Percentiles rank a stretch among this genome's conserved stretches.
phyloP scores from a whole-genome alignment of 2,113 vertebrate genomes.

The Apteryx owenii region DNA sequence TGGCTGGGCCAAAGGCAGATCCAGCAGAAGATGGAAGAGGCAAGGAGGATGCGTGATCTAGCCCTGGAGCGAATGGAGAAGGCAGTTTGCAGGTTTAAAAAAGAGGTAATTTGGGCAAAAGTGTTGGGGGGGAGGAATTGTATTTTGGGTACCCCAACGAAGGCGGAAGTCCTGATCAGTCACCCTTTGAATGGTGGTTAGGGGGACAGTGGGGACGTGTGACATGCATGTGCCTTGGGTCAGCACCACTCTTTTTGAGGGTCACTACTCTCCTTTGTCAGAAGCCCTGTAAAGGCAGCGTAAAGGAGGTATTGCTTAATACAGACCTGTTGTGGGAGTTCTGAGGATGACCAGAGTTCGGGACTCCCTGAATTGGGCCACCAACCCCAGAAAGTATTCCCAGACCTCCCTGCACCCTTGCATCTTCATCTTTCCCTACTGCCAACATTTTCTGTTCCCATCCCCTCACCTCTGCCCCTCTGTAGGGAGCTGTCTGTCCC shows the following conservation, averaged over 20 bases:
- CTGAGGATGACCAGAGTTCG: not conserved
- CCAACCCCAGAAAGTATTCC: not conserved
- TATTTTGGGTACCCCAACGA: not conserved
- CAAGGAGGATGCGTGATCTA: not conserved
- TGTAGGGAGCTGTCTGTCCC: not conserved
- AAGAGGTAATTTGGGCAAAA: slow-evolving; percentile 24
- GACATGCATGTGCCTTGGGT: fast-evolving
- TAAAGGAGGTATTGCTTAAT: not conserved
- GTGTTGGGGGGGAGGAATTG: not conserved
- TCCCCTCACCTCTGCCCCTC: not conserved
- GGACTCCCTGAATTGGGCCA: not conserved
- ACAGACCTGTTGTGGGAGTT: not conserved
- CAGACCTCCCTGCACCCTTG: not conserved
- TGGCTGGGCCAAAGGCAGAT: not conserved
- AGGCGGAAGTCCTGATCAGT: not conserved
- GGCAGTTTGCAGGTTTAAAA: not conserved
- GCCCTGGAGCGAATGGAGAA: slow-evolving; percentile 57
- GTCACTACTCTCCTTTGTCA: not conserved
- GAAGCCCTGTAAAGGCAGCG: not conserved
- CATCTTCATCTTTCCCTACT: not conserved
- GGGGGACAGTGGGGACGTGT: fast-evolving
- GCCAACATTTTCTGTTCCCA: not conserved
- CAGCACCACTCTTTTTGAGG: not conserved
- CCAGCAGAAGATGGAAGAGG: slow-evolving; percentile 54
- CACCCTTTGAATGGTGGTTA: not conserved